Percentiles rank a stretch among this genome's conserved stretches.
phyloP scores from a whole-genome alignment of 2,888 invertebrate genomes.

The Leptarthrus brevirostris region DNA sequence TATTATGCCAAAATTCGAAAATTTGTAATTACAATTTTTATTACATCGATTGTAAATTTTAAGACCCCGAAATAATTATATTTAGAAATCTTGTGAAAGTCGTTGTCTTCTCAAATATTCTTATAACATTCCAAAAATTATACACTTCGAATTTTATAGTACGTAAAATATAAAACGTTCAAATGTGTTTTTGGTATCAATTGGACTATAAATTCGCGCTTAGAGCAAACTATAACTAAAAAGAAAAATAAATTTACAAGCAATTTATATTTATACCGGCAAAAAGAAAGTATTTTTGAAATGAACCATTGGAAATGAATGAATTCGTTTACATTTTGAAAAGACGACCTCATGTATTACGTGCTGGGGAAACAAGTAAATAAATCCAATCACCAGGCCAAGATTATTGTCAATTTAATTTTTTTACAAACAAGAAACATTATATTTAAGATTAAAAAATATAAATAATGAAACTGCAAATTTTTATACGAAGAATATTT shows the following conservation, averaged over 20 bases:
- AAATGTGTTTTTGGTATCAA: slow-evolving; percentile 35
- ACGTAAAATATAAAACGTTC: slow-evolving; percentile 27
- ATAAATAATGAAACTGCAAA: slow-evolving; percentile 22
- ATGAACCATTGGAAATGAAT: slow-evolving; percentile 1
- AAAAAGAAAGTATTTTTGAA: slow-evolving; percentile 28
- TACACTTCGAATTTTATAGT: slow-evolving; percentile 19
- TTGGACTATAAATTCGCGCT: slow-evolving; percentile 17
- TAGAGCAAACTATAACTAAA: slow-evolving; percentile 11
- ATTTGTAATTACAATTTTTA: not conserved
- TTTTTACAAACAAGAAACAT: slow-evolving; percentile 37
- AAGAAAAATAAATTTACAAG: slow-evolving; percentile 19
- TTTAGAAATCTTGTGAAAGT: not conserved
- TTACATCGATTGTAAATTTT: not conserved
- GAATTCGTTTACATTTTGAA: slow-evolving; percentile 4
- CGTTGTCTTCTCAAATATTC: slow-evolving; percentile 33
- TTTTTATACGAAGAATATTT: slow-evolving; percentile 33
- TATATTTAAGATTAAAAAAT: slow-evolving; percentile 20
- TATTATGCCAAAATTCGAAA: slow-evolving; percentile 18
- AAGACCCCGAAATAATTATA: not conserved
- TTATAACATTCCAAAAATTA: slow-evolving; percentile 43
- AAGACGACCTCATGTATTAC: not conserved
- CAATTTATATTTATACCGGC: slow-evolving; percentile 41
- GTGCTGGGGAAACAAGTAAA: not conserved
- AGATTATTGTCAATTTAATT: slow-evolving; percentile 41
- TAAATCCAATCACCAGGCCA: slow-evolving; percentile 15